phyloP scores from a whole-genome alignment of 35 echinoderm and acorn worm species.

The Stichopus chloronotus region DNA sequence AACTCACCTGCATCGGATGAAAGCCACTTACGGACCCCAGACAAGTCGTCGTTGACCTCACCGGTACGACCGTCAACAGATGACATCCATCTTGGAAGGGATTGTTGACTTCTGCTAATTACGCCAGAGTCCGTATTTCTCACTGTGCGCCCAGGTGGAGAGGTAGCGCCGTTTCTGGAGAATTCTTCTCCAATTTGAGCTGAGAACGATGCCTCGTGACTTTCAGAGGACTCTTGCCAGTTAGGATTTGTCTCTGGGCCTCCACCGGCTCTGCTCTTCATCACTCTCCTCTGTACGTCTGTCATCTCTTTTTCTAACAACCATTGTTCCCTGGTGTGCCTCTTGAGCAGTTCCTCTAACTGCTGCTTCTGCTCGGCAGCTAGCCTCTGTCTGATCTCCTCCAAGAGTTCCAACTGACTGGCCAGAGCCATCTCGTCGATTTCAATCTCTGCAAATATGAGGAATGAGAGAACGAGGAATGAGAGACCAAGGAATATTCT shows the following conservation, averaged over 20 bases:
- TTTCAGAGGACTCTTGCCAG: not conserved
- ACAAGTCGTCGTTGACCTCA: not conserved
- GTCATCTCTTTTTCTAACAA: conserved; percentile 79
- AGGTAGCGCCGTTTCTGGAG: not conserved
- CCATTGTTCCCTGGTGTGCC: conserved; percentile 72
- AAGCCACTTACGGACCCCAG: not conserved
- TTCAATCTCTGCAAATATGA: not conserved
- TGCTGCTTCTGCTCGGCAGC: conserved; percentile 77
- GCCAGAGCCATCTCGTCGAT: conserved; percentile 60
- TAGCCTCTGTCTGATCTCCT: conserved; percentile 73
- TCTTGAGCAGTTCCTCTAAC: conserved; percentile 67
- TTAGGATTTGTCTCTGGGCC: not conserved
- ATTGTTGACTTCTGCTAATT: not conserved
- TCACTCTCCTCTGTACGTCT: conserved; percentile 58
- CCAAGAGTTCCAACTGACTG: conserved; percentile 76
- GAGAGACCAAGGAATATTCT: too few species aligned
- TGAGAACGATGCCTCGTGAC: too few species aligned
- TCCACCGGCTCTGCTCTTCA: not conserved
- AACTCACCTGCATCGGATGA: not conserved
- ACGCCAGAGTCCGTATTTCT: not conserved
- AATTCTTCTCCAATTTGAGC: too few species aligned
- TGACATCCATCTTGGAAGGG: not conserved
- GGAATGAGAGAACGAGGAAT: not conserved
- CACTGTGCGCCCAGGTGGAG: not conserved
- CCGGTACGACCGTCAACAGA: not conserved